Evolutionary conservation across 1,140 invertebrate species (phyloP).

Genomic region (Cydia pomonella): DNA sequence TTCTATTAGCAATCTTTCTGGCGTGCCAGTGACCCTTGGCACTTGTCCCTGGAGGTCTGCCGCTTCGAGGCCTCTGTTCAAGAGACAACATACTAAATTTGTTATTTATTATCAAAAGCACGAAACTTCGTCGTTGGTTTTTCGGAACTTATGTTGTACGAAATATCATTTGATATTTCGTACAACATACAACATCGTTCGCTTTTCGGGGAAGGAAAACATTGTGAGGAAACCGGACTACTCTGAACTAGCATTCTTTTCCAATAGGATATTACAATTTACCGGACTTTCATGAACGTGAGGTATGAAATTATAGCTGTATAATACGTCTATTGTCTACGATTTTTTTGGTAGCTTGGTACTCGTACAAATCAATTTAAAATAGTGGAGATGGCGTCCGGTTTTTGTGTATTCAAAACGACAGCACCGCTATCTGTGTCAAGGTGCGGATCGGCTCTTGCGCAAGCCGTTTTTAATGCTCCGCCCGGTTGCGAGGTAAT

Average conservation of each 20-base stretch:
- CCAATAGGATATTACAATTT: neutral
- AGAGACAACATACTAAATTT: no score
- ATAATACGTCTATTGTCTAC: neutral
- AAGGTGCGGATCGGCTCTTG: conserved; percentile 78
- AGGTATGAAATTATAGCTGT: neutral
- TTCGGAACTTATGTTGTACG: no score
- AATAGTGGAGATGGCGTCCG: conserved; percentile 70
- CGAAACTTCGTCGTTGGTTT: no score
- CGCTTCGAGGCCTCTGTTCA: no score
- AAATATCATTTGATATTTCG: no score
- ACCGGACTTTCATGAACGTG: neutral
- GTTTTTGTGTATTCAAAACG: conserved; percentile 80
- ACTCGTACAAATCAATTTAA: conserved; percentile 18
- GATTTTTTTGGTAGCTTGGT: neutral
- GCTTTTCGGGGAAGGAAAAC: no score
- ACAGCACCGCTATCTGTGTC: conserved; percentile 76
- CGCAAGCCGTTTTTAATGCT: conserved; percentile 78
- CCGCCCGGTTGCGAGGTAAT: conserved; percentile 77
- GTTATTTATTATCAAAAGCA: no score
- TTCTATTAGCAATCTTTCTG: no score
- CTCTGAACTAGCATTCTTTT: neutral
- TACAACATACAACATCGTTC: no score
- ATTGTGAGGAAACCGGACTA: no score
- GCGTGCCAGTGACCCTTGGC: no score
- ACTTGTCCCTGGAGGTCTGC: no score